Evolutionary conservation across 2,113 vertebrate species (phyloP).

Genomic region (Morphnarchus princeps): DNA sequence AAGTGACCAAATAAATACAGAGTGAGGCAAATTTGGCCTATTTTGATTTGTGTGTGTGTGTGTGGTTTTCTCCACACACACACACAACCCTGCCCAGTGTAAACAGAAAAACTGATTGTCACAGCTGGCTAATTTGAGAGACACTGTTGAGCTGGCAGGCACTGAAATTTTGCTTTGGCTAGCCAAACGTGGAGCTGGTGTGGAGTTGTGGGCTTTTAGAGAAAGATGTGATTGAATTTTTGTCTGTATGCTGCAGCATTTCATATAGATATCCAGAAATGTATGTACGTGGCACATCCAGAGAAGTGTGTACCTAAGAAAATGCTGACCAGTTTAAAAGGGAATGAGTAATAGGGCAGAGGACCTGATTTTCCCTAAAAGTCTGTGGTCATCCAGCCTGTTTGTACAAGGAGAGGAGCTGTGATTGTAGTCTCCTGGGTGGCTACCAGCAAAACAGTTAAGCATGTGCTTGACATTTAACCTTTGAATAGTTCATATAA

Average conservation of each 20-base stretch:
- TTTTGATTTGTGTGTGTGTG: not conserved
- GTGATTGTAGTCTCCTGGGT: not conserved
- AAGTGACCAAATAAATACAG: not conserved
- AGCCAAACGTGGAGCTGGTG: not conserved
- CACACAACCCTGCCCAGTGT: not conserved
- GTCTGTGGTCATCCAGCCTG: not conserved
- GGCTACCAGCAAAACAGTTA: not conserved
- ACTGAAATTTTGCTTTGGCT: not conserved
- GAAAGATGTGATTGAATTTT: not conserved
- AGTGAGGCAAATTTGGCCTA: not conserved
- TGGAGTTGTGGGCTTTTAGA: not conserved
- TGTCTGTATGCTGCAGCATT: not conserved
- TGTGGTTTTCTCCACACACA: not conserved
- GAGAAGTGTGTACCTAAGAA: not conserved
- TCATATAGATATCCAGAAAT: not conserved
- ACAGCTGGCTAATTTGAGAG: not conserved
- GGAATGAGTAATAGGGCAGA: not conserved
- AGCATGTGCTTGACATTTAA: not conserved
- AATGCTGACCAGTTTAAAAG: not conserved
- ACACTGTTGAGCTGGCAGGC: not conserved
- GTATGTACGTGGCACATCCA: not conserved
- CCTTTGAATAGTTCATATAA: not conserved
- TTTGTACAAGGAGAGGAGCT: not conserved
- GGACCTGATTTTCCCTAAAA: not conserved
- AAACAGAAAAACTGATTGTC: not conserved